phyloP scores from a whole-genome alignment of 2,797 vertebrate genomes.

The Aphelocoma californica region DNA sequence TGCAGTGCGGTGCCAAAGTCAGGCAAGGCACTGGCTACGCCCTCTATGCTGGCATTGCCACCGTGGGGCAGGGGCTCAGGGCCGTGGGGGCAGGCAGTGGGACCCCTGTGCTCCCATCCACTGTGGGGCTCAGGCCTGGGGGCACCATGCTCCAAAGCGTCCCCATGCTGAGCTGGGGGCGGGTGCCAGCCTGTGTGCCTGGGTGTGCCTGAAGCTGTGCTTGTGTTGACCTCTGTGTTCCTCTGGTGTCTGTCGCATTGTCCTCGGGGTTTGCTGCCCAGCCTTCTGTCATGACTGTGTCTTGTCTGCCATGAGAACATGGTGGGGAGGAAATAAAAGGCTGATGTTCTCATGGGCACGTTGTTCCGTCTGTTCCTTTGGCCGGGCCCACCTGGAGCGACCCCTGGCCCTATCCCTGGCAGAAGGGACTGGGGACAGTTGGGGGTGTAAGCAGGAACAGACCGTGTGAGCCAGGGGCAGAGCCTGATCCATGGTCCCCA shows the following conservation, averaged over 20 bases:
- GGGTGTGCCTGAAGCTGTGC: background rate
- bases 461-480: background rate
- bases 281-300: background rate
- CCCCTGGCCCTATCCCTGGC: background rate
- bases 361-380: constrained; percentile 38
- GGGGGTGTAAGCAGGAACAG: background rate
- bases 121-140: background rate
- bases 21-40: background rate
- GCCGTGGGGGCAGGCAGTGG: background rate
- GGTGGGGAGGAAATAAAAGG: constrained; percentile 48
- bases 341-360: constrained; percentile 27
- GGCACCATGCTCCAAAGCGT: fast-evolving
- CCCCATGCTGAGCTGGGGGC: background rate
- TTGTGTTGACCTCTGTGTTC: background rate
- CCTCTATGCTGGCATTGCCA: fast-evolving
- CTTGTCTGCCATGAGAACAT: background rate
- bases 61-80: background rate
- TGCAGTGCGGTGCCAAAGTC: background rate
- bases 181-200: background rate
- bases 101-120: background rate
- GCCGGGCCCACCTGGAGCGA: background rate
- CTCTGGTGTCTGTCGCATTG: background rate
- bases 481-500: fast-evolving
- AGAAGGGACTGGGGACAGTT: background rate
- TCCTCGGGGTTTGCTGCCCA: background rate